Conservation (phyloP, 2,888 invertebrate species). For the Hydriomena furcata region DNA sequence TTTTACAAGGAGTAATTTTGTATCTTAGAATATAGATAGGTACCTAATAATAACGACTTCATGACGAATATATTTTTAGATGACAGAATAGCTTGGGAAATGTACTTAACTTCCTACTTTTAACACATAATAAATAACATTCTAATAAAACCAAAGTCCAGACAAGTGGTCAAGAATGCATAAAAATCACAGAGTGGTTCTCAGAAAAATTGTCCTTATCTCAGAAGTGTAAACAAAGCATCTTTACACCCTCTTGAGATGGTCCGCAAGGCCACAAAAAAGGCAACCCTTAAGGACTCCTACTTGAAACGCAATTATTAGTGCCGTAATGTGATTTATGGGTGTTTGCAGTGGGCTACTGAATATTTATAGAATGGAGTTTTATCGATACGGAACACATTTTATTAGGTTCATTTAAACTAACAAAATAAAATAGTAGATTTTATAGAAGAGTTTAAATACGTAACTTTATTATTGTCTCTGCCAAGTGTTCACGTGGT, state of each 20-base stretch:
- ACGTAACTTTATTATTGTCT: too few relatives aligned
- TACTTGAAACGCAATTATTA: constrained; percentile 65
- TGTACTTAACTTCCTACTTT: not conserved
- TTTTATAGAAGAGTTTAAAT: too few relatives aligned
- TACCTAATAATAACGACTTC: not conserved
- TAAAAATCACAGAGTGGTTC: constrained; percentile 24
- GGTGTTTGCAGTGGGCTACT: constrained; percentile 44
- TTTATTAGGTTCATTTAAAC: constrained; percentile 17
- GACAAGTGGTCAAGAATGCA: constrained; percentile 27
- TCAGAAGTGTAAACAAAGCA: constrained; percentile 61
- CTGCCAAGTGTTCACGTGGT: too few relatives aligned
- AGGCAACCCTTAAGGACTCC: constrained; percentile 47
- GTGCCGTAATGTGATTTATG: constrained; percentile 53
- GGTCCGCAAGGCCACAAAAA: constrained; percentile 48
- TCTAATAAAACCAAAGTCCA: not conserved
- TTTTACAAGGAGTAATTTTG: too few relatives aligned
- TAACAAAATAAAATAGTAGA: constrained; percentile 1
- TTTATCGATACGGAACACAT: constrained; percentile 28
- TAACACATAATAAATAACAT: too few relatives aligned
- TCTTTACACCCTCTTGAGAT: constrained; percentile 58
- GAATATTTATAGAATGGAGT: constrained; percentile 35
- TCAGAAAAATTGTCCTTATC: constrained; percentile 42
- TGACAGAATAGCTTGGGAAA: too few relatives aligned
- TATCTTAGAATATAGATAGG: too few relatives aligned
- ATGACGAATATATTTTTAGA: too few relatives aligned